These are phyloP conservation scores for Eilema depressum DNA, from an alignment of 2,888 invertebrate species.

Conservation along the genomic window DNA sequence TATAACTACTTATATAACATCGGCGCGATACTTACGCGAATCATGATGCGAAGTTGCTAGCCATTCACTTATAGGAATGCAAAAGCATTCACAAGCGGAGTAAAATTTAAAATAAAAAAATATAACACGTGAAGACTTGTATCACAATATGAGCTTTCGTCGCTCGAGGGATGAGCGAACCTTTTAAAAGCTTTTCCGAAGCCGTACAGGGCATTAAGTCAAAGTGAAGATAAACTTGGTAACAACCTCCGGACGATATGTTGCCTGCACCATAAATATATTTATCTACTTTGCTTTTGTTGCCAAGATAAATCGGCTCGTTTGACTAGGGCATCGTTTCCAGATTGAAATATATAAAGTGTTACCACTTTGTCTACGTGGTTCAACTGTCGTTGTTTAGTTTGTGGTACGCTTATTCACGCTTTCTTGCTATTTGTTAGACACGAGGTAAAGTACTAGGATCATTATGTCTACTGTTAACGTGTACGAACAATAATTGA, in stretches of 20 bases:
- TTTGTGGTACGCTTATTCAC: conserved; percentile 45
- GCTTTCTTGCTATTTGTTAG: conserved; percentile 50
- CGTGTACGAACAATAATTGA: conserved; percentile 38
- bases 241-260: conserved; percentile 73
- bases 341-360: conserved; percentile 70
- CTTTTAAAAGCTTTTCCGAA: conserved; percentile 81
- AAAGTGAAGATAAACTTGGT: conserved; percentile 75
- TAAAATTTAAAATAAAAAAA: conserved; percentile 55
- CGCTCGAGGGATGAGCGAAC: conserved; percentile 73
- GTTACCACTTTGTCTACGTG: conserved; percentile 65
- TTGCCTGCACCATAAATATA: conserved; percentile 76
- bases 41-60: conserved; percentile 42
- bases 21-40: conserved; percentile 44
- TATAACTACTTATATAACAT: conserved; percentile 44
- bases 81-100: conserved; percentile 44
- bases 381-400: conserved; percentile 49
- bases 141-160: conserved; percentile 65
- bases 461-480: conserved; percentile 43
- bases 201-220: conserved; percentile 74
- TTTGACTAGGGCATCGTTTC: conserved; percentile 73
- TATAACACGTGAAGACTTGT: conserved; percentile 53
- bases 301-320: conserved; percentile 76
- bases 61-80: conserved; percentile 49
- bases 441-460: conserved; percentile 40
- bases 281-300: conserved; percentile 81